A percentile compares a stretch with the other conserved stretches of the same genome.
Conservation (phyloP, 1,140 invertebrate species). For the Drosophila pectinifera region DNA sequence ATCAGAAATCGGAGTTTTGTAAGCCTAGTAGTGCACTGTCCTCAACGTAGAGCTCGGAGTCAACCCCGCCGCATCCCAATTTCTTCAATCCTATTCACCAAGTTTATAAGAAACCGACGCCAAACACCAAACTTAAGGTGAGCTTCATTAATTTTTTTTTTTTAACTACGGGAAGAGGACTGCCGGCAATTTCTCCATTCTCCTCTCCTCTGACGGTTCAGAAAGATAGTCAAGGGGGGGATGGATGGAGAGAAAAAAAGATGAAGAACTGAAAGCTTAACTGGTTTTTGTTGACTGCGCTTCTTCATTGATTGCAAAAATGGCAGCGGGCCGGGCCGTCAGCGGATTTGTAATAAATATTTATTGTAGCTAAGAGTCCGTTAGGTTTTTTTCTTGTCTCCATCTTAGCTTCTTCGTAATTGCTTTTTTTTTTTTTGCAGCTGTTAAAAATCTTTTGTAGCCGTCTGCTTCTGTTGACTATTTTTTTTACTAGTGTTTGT, state of each 20-base stretch:
- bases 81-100: slow-evolving; percentile 9
- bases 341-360: slow-evolving; percentile 50
- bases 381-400: slow-evolving; percentile 21
- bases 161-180: background rate
- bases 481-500: slow-evolving; percentile 5
- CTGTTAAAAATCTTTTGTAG: slow-evolving; percentile 39
- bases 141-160: slow-evolving; percentile 1
- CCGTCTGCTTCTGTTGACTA: slow-evolving; percentile 37
- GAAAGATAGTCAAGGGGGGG: background rate
- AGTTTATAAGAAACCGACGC: slow-evolving; percentile 31
- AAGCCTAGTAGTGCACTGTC: slow-evolving; percentile 4
- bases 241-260: slow-evolving; percentile 5
- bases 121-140: slow-evolving; percentile 43
- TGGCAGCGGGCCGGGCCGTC: slow-evolving; percentile 7
- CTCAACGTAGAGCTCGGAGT: background rate
- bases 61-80: slow-evolving; percentile 20
- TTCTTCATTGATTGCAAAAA: slow-evolving; percentile 54
- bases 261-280: slow-evolving; percentile 18
- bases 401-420: slow-evolving; percentile 19
- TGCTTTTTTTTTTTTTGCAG: slow-evolving; percentile 30
- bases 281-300: slow-evolving; percentile 54
- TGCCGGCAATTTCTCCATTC: slow-evolving; percentile 37
- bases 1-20: background rate
- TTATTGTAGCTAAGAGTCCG: slow-evolving; percentile 43
- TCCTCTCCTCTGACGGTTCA: background rate